These are phyloP conservation scores for Marronus borbonicus DNA, from an alignment of 2,888 invertebrate genomes.

Conservation along the genomic window DNA sequence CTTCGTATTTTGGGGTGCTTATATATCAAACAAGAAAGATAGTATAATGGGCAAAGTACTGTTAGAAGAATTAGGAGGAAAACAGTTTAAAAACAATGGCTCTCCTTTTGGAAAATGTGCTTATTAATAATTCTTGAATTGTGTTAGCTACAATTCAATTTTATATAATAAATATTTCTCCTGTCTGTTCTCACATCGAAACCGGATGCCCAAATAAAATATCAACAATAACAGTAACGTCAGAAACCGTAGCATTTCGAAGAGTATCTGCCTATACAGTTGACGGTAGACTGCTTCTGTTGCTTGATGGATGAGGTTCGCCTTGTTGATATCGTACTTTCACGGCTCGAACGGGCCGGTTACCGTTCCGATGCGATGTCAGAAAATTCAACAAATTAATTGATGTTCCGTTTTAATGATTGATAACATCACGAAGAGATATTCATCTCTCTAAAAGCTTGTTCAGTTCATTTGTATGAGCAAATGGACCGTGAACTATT, in stretches of 20 bases:
- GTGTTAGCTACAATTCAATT: background rate
- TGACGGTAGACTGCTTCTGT: conserved; percentile 22
- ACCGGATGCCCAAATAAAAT: background rate
- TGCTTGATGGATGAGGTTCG: conserved; percentile 38
- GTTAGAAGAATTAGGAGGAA: too few relatives aligned
- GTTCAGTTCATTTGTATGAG: background rate
- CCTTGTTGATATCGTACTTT: conserved; percentile 27
- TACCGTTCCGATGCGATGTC: conserved; percentile 17
- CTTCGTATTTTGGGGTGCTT: too few relatives aligned
- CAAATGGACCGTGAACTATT: too few relatives aligned
- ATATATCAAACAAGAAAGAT: too few relatives aligned
- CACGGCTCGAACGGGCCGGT: background rate
- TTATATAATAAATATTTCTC: too few relatives aligned
- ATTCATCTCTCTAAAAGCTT: conserved; percentile 1
- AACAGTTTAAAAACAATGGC: too few relatives aligned
- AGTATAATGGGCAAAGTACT: too few relatives aligned
- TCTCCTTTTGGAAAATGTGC: too few relatives aligned
- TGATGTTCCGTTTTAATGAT: conserved; percentile 31
- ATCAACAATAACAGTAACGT: conserved; percentile 6
- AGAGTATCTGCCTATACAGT: background rate
- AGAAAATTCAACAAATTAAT: conserved; percentile 29
- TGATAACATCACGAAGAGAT: conserved; percentile 27
- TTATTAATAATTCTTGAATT: background rate
- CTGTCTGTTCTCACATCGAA: conserved; percentile 7
- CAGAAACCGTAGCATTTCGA: background rate